Conservation (phyloP, 2,888 invertebrate genomes). For the Pyrrhia umbra region DNA sequence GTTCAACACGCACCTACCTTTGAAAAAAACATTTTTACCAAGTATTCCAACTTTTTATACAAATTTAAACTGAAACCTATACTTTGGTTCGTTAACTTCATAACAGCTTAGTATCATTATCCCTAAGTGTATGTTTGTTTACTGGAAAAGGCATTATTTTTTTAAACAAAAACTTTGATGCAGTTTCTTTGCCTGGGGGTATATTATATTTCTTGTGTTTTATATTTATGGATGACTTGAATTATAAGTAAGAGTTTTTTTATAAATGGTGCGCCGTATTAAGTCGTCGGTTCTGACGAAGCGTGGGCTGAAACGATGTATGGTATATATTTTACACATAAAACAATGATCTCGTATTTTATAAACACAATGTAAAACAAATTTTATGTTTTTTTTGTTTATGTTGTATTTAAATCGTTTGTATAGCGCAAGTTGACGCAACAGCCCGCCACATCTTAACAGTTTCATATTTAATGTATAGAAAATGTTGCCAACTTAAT, state of each 20-base stretch:
- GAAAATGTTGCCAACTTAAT: slow-evolving; percentile 30
- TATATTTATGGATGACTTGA: not conserved
- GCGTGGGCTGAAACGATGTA: slow-evolving; percentile 48
- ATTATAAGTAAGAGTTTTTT: not conserved
- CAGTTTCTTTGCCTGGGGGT: too few relatives aligned
- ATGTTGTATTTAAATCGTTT: slow-evolving; percentile 59
- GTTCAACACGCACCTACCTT: too few relatives aligned
- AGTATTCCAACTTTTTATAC: too few relatives aligned
- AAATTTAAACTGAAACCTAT: too few relatives aligned
- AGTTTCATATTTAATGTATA: not conserved
- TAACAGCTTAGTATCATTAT: too few relatives aligned
- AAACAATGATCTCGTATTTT: slow-evolving; percentile 88
- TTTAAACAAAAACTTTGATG: too few relatives aligned
- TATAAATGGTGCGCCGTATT: not conserved
- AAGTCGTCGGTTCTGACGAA: slow-evolving; percentile 25
- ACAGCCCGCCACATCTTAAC: slow-evolving; percentile 6
- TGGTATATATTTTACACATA: slow-evolving; percentile 75
- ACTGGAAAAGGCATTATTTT: too few relatives aligned
- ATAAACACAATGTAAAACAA: slow-evolving; percentile 70
- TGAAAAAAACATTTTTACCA: too few relatives aligned
- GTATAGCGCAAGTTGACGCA: slow-evolving; percentile 29
- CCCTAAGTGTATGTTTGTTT: too few relatives aligned
- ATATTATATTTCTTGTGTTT: not conserved
- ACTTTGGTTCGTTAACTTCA: too few relatives aligned
- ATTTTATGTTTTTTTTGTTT: slow-evolving; percentile 60